Base-by-base conservation (phyloP, 37 sponge, comb jelly and placozoan genomes). In the Oopsacas minuta region DNA sequence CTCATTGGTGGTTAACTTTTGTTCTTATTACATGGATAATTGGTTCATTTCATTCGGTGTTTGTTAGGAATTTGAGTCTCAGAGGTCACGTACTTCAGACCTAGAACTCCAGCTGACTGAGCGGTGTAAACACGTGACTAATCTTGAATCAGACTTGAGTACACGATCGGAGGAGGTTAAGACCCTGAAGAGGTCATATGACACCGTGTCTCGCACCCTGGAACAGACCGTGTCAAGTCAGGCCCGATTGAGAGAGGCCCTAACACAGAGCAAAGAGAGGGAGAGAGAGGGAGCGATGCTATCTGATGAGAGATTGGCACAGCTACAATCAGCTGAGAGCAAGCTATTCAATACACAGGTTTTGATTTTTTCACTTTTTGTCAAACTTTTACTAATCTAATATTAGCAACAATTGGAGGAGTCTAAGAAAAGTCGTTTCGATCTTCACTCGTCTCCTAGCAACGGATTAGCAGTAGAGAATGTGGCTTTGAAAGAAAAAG, bases 381-480 rank as follows among this genome's bases (percentile, higher is more conserved):
- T n/a, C n/a, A n/a, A n/a, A n/a, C n/a, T n/a, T n/a, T n/a, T 46
- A 17, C 12, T 61, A 61, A 32, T 61, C 75, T 61, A 61, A 32
- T 61, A 32, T 61, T 61, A 61, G 75, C 7, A 61, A 61, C 75
- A 61, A 61, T 34, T 61, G 1, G 75, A 61, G 30, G 75, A 61
- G 30, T 61, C 75, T n/a, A 61, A 61, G 75, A 61, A 46, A n/a
- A n/a, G n/a, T n/a, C n/a, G n/a, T 17, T 46, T 46, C 17, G 51
- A 46, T 46, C 17, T 46, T 22, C 12, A 46, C 17, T 17, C 30
- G 75, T 61, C 75, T 12, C 75, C 75, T 61, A 61, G 22, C 75
- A 61, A 61, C 75, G 75, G 75, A 61, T 61, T 61, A 61, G 20
- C 75, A 25, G 28, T 34, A 25, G 75, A 61, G 75, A 82, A 36